Conservation (phyloP, 2,888 invertebrate species). For the Neoscelio sp. region DNA sequence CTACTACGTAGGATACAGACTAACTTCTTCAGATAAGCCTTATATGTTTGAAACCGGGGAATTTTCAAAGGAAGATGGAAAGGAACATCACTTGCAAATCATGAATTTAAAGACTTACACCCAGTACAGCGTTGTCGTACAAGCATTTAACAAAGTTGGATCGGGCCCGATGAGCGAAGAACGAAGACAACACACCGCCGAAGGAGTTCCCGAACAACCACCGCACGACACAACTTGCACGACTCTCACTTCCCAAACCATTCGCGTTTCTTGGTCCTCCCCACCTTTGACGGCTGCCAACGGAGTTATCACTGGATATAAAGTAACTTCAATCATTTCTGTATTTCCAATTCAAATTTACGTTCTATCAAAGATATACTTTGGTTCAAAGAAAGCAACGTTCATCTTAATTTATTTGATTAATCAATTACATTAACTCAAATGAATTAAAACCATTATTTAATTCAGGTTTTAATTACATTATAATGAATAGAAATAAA, state of each 20-base stretch:
- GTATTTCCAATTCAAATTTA: too few species aligned
- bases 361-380: too few species aligned
- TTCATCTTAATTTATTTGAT: too few species aligned
- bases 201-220: conserved; percentile 96
- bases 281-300: conserved; percentile 96
- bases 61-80: conserved; percentile 95
- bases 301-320: conserved; percentile 98
- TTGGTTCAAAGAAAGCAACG: too few species aligned
- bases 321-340: conserved; percentile 84
- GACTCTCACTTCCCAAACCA: conserved; percentile 96
- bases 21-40: conserved; percentile 92
- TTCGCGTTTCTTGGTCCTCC: conserved; percentile 97
- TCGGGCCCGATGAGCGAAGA: conserved; percentile 96
- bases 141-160: conserved; percentile 97
- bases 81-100: conserved; percentile 94
- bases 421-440: too few species aligned
- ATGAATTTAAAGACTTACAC: conserved; percentile 95
- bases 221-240: conserved; percentile 97
- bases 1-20: conserved; percentile 95
- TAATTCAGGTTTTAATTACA: not conserved
- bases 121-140: conserved; percentile 97
- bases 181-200: conserved; percentile 95
- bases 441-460: too few species aligned
- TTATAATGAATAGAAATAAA: not conserved
- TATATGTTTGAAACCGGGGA: conserved; percentile 96